phyloP scores from a whole-genome alignment of 2,888 invertebrate genomes.

The Calameuta filiformis region DNA sequence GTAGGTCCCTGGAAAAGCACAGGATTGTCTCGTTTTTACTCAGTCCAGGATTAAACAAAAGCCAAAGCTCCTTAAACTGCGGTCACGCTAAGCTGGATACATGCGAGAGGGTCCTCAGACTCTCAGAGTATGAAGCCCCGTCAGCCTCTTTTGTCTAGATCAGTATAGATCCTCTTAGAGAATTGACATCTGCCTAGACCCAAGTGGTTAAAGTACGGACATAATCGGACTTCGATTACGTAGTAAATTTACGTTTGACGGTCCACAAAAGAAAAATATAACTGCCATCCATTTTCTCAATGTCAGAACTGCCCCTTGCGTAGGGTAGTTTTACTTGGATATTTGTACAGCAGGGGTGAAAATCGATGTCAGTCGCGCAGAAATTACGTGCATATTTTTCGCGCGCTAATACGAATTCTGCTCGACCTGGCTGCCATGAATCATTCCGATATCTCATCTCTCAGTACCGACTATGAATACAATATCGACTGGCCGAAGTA shows the following conservation, averaged over 20 bases:
- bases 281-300: background rate
- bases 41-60: conserved; percentile 60
- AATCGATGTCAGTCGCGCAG: background rate
- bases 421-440: conserved; percentile 36
- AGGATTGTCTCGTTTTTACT: conserved; percentile 49
- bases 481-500: conserved; percentile 42
- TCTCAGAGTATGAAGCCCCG: conserved; percentile 32
- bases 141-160: conserved; percentile 59
- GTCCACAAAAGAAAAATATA: background rate
- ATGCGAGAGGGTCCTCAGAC: conserved; percentile 51
- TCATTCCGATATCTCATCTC: conserved; percentile 44
- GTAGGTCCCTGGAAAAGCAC: background rate
- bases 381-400: conserved; percentile 27
- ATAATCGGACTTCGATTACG: background rate
- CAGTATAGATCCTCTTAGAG: conserved; percentile 40
- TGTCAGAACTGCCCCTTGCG: background rate
- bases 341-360: background rate
- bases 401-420: conserved; percentile 43
- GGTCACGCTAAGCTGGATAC: conserved; percentile 65
- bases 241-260: background rate
- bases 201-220: background rate
- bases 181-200: background rate
- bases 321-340: background rate
- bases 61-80: conserved; percentile 66
- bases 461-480: conserved; percentile 54